Evolutionary conservation across 2,888 invertebrate genomes (phyloP), one percentile per base, ranked within the genome.

Genomic region (Apoderus coryli): DNA sequence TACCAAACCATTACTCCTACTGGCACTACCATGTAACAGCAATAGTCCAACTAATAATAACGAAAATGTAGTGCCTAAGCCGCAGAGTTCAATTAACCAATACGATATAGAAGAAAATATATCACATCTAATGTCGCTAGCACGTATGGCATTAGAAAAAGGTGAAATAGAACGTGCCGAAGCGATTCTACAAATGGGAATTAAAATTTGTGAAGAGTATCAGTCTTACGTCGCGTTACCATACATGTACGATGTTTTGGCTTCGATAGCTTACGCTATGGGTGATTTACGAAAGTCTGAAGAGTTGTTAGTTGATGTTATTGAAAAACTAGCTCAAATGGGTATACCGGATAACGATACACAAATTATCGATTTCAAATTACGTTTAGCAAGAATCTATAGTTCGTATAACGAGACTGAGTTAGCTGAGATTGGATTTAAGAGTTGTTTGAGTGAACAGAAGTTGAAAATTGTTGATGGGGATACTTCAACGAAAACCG

Each of bases 381-480:
- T 63, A 14, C 55, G 61, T 29, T 37, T 62, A 31, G 51, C 60
- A 3, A 34, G 61, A 30, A 53, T 62, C n/a, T 60, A 61, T 36
- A 59, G 59, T 33, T 44, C 41, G 27, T 43, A 50, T 29, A 53
- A 53, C 2, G 47, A 56, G 34, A 41, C 45, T 14, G 47, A 48
- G 14, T 42, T 58, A 32, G 61, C 61, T 2, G 61, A 62, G 40
- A 50, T 58, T 14, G 60, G 60, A n/a, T 61, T 57, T 38, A 51
- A 50, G 36, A 52, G 53, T 15, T 62, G 62, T 38, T 44, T 61
- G 15, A 41, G 46, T 4, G 44, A 47, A 3, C 60, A 59, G 41
- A 50, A 56, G 36, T 35, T 38, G 3, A 62, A 61, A 45, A 52
- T 60, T 14, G 32, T 42, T 3, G 41, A 46, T 13, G 59, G 58